Percentiles rank a stretch among this genome's conserved stretches.
phyloP scores from a whole-genome alignment of 1,140 invertebrate genomes.

The Tetragonula clypearis region DNA sequence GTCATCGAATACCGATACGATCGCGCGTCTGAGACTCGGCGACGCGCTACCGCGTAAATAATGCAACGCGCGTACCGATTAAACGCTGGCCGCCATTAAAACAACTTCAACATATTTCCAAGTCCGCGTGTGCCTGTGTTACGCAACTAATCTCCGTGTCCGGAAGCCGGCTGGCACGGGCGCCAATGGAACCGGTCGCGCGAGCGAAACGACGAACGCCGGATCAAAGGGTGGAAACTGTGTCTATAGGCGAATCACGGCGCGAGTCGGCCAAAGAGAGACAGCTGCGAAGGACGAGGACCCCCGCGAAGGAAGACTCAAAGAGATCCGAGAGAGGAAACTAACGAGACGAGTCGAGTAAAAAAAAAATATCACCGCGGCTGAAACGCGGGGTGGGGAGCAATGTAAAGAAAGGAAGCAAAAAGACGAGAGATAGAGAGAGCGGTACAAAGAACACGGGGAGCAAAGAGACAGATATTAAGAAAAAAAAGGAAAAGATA shows the following conservation, averaged over 20 bases:
- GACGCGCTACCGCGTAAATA: slow-evolving; percentile 49
- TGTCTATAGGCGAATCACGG: background rate
- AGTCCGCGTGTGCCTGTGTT: slow-evolving; percentile 31
- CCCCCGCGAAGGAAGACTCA: background rate
- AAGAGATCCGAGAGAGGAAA: no score
- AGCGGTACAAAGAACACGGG: background rate
- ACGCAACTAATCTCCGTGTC: slow-evolving; percentile 59
- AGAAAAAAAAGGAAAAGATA: background rate
- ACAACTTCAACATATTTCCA: slow-evolving; percentile 42
- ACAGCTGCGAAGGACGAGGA: background rate
- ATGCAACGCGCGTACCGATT: slow-evolving; percentile 31
- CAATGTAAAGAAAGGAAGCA: no score
- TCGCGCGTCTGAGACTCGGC: slow-evolving; percentile 24
- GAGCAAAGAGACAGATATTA: background rate
- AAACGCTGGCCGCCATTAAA: slow-evolving; percentile 39
- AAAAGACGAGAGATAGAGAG: no score
- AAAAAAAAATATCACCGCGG: background rate
- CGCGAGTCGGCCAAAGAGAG: background rate
- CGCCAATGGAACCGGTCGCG: slow-evolving; percentile 47
- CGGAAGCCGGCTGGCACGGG: slow-evolving; percentile 42
- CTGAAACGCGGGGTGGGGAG: background rate
- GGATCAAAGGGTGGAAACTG: slow-evolving; percentile 22
- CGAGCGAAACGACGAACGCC: background rate
- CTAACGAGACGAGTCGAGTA: background rate
- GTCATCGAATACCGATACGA: slow-evolving; percentile 26